Conservation (phyloP, 2,113 vertebrate genomes). For the Pangasianodon gigas region DNA sequence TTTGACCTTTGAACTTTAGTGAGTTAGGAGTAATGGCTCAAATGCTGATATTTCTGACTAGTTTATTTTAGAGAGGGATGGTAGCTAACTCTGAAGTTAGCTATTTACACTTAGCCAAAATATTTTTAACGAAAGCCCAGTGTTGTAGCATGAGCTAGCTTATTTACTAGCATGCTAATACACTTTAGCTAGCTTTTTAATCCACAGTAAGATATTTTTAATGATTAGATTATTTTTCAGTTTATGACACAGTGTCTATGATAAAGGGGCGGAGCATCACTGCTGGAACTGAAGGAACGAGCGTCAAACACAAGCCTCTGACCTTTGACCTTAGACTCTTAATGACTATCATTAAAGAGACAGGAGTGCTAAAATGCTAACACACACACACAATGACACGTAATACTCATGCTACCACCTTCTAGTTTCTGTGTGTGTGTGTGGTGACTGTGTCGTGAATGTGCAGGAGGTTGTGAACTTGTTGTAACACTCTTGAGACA, state of each 20-base stretch:
- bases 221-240: too few species aligned
- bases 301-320: neutral
- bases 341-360: neutral
- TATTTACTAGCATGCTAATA: neutral
- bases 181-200: neutral
- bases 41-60: neutral
- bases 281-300: neutral
- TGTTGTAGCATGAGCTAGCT: neutral
- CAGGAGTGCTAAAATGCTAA: neutral
- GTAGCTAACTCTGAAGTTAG: neutral
- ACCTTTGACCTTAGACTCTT: neutral
- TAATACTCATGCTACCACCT: neutral
- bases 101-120: neutral
- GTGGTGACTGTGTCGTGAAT: neutral
- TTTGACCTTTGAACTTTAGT: neutral
- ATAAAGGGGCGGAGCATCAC: neutral
- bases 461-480: constrained; percentile 5
- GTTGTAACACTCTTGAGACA: too few species aligned
- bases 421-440: constrained; percentile 12
- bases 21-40: neutral
- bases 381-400: neutral
- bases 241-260: too few species aligned
- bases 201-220: neutral
- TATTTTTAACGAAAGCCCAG: neutral
- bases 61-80: neutral